These are phyloP conservation scores for Aviceda subcristata DNA, from an alignment of 2,113 vertebrate species.

Conservation along the genomic window DNA sequence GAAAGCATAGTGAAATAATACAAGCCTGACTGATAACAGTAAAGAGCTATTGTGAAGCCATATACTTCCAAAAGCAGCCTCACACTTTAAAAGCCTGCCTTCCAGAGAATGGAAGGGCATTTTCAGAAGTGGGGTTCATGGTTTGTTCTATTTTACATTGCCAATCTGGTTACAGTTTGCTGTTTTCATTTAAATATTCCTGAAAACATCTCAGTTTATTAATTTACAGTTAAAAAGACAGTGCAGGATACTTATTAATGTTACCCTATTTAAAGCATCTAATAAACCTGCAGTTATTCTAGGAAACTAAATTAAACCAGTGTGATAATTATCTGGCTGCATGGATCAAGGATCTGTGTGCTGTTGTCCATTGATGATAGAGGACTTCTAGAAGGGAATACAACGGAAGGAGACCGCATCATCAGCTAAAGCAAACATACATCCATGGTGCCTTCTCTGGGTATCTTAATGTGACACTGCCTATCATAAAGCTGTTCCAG, in stretches of 20 bases:
- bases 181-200: constrained; percentile 13
- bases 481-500: not conserved
- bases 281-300: not conserved
- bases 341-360: not conserved
- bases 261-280: constrained; percentile 10
- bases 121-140: not conserved
- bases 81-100: not conserved
- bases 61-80: not conserved
- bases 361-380: not conserved
- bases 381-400: not conserved
- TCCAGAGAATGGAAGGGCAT: not conserved
- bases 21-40: not conserved
- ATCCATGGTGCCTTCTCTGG: not conserved
- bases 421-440: not conserved
- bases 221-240: constrained; percentile 20
- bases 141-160: not conserved
- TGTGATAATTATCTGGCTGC: not conserved
- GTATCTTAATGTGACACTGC: not conserved
- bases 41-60: not conserved
- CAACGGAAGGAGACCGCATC: not conserved
- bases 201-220: constrained; percentile 13
- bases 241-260: not conserved
- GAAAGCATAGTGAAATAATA: not conserved
- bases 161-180: not conserved
- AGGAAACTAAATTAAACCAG: constrained; percentile 26